A percentile compares a stretch with the other conserved stretches of the same genome.
These are phyloP conservation scores for Leptopilina myrica DNA, from an alignment of 2,888 invertebrate species.

Conservation along the genomic window DNA sequence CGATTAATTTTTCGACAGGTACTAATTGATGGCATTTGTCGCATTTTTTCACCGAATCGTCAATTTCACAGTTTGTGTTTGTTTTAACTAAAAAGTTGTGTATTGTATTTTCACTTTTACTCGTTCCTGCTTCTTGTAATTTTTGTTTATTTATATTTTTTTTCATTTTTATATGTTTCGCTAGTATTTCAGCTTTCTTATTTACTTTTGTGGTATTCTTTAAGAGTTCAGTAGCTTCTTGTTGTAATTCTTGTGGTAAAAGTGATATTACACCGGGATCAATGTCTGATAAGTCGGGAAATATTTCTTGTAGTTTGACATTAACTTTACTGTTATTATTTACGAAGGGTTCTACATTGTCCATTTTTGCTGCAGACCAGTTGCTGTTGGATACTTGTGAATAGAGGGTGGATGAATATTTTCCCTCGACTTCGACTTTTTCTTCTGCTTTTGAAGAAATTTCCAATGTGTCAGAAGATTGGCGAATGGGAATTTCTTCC, in stretches of 20 bases:
- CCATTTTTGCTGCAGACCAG: conserved; percentile 26
- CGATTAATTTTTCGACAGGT: conserved; percentile 80
- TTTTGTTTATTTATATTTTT: conserved; percentile 55
- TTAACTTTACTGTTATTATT: conserved; percentile 22
- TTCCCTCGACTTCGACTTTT: background rate
- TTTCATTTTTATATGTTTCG: conserved; percentile 55
- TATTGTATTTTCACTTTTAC: conserved; percentile 56
- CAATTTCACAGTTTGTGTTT: conserved; percentile 65
- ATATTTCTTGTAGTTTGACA: conserved; percentile 73
- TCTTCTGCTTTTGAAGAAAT: background rate
- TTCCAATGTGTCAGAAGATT: background rate
- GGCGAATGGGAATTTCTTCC: background rate
- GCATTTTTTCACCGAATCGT: conserved; percentile 79
- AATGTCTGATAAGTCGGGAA: conserved; percentile 75
- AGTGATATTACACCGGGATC: conserved; percentile 73
- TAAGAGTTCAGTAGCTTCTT: conserved; percentile 63
- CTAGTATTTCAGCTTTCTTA: conserved; percentile 53
- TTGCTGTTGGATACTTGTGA: conserved; percentile 12
- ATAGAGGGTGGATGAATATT: background rate
- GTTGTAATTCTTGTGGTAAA: conserved; percentile 74
- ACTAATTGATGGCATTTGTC: conserved; percentile 83
- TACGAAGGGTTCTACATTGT: conserved; percentile 22
- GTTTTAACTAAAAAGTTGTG: conserved; percentile 78
- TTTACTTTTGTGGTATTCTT: conserved; percentile 53
- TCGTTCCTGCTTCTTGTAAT: conserved; percentile 51